phyloP scores from a whole-genome alignment of 2,888 invertebrate species.

The Athalia circularis region DNA sequence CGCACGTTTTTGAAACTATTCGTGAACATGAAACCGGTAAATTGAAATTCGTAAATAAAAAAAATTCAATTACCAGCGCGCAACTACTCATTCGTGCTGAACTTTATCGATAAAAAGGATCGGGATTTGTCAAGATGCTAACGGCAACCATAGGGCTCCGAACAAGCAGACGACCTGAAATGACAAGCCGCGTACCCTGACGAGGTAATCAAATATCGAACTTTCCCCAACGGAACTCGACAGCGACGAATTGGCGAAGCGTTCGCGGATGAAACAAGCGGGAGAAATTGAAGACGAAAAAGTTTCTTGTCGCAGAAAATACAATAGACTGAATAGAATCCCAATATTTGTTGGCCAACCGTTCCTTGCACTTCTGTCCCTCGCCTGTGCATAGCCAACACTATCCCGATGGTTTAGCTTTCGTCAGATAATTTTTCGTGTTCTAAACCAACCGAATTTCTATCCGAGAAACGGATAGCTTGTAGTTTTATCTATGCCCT shows the following conservation, averaged over 20 bases:
- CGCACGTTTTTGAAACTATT: too few relatives aligned
- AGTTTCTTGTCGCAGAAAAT: slow-evolving; percentile 38
- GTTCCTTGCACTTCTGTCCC: neutral
- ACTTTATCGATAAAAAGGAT: neutral
- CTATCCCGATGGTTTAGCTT: slow-evolving; percentile 3
- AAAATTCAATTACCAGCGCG: too few relatives aligned
- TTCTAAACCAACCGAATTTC: too few relatives aligned
- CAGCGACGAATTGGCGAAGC: slow-evolving; percentile 14
- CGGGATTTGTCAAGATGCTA: neutral
- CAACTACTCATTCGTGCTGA: neutral
- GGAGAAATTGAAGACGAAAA: slow-evolving; percentile 35
- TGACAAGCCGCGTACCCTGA: slow-evolving; percentile 11
- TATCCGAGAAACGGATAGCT: too few relatives aligned
- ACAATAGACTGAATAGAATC: slow-evolving; percentile 40
- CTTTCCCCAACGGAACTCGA: slow-evolving; percentile 15
- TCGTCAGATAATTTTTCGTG: slow-evolving; percentile 19
- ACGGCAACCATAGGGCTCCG: neutral
- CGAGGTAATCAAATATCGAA: slow-evolving; percentile 41
- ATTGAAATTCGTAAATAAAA: too few relatives aligned
- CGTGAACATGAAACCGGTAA: too few relatives aligned
- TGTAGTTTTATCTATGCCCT: too few relatives aligned
- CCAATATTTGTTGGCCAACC: slow-evolving; percentile 44
- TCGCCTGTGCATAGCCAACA: neutral
- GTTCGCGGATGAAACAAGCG: slow-evolving; percentile 36
- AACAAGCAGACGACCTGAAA: neutral